Evolutionary conservation across 2,797 vertebrate species (phyloP), one percentile per base, ranked within the genome.

Genomic region (Sebastes matsubarae): DNA sequence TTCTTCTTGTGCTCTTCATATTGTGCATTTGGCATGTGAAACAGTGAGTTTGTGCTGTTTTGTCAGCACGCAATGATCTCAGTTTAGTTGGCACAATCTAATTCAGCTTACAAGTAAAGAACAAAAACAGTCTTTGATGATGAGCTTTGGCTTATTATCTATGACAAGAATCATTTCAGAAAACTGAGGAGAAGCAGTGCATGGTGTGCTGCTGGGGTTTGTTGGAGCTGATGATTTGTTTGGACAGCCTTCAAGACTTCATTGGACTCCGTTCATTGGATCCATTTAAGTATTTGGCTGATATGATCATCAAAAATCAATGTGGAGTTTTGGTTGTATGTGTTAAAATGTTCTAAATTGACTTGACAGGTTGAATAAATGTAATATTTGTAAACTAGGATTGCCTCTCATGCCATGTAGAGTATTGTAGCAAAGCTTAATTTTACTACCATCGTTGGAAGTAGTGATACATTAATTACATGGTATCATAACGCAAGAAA

Each of bases 121-220:
- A 54, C 38, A 77, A 68, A 38, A 82, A 75, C 61, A 71, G 68
- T 50, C 74, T 29, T 60, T 52, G 24, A 42, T 81, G 75, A 72
- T 72, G 18, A 71, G 61, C 72, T 70, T 54, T 67, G 63, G 25
- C 64, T 82, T 79, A 77, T 88, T 75, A 83, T 81, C 58, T 73
- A 68, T 72, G 75, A 81, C 75, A 78, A 63, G 42, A 87, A 84
- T 78, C 4, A 46, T 83, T 76, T 81, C 6, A 77, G 64, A 71
- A 69, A 79, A 60, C 46, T 16, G 69, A 73, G 73, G 77, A 74
- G 80, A 54, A 82, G 65, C 78, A 61, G 74, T 32, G 68, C 60
- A 30, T 16, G 57, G 18, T 67, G 46, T n/a, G 60, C 73, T 81
- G 74, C 68, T 77, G 72, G 52, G 68, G 68, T 72, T 61, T 59